A percentile compares a stretch with the other conserved stretches of the same genome.
phyloP scores from a whole-genome alignment of 2,888 invertebrate genomes.

The Sepiola atlantica region DNA sequence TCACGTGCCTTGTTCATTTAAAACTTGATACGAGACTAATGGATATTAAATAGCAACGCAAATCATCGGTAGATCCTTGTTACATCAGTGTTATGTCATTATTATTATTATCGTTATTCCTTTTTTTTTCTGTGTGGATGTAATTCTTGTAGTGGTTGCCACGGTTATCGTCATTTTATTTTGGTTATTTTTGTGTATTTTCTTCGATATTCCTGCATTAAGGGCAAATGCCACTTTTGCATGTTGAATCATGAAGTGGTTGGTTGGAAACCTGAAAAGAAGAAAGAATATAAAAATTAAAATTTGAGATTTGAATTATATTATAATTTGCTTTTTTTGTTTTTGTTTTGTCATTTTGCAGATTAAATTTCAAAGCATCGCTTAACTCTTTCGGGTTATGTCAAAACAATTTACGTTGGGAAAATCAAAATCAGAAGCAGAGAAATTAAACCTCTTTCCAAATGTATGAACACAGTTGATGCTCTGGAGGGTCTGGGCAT shows the following conservation, averaged over 20 bases:
- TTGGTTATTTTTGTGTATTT: background rate
- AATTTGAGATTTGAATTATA: background rate
- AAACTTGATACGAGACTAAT: background rate
- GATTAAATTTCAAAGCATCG: background rate
- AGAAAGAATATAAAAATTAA: background rate
- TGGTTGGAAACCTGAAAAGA: background rate
- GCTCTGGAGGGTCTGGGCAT: background rate
- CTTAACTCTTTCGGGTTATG: background rate
- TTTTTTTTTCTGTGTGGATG: background rate
- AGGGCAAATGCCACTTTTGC: background rate
- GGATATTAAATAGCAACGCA: background rate
- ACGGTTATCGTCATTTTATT: background rate
- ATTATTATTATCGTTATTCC: background rate
- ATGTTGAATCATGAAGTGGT: background rate
- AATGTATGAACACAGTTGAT: background rate
- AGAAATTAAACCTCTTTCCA: background rate
- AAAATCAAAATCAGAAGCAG: background rate
- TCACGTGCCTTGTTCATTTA: background rate
- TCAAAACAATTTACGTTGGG: background rate
- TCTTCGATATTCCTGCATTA: background rate
- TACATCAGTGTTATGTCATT: background rate
- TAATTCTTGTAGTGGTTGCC: background rate
- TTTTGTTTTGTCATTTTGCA: constrained; percentile 34
- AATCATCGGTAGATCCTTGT: background rate
- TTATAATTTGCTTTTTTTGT: background rate